Conservation (phyloP, 2,113 vertebrate species). For the Pedetes capensis region DNA sequence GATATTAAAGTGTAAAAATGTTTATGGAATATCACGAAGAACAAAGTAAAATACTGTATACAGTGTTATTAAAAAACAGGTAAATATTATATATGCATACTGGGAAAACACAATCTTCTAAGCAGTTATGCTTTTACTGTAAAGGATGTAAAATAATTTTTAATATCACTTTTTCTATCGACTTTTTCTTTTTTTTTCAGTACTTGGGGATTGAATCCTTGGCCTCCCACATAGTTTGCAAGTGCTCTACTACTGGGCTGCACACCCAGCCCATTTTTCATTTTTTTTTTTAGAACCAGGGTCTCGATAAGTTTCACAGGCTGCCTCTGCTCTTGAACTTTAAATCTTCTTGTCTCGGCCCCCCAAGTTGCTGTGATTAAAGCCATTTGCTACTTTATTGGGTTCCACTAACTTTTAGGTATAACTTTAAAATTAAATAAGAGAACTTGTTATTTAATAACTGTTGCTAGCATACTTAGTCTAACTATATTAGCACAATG, state of each 20-base stretch:
- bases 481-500: neutral
- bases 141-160: neutral
- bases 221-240: too few species aligned
- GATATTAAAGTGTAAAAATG: neutral
- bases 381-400: too few species aligned
- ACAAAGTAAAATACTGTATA: neutral
- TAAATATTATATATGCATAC: neutral
- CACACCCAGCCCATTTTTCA: too few species aligned
- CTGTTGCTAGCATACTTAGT: neutral
- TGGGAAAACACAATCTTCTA: neutral
- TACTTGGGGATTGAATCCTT: too few species aligned
- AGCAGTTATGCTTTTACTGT: neutral
- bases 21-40: neutral
- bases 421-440: slow-evolving; percentile 8
- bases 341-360: too few species aligned
- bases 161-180: neutral
- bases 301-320: too few species aligned
- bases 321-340: too few species aligned
- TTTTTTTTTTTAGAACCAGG: too few species aligned
- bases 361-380: too few species aligned
- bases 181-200: too few species aligned
- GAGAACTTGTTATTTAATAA: neutral
- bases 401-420: too few species aligned
- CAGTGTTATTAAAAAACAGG: neutral
- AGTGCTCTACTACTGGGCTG: too few species aligned